Evolutionary conservation across 2,113 vertebrate species (phyloP).

Genomic region (Patagioenas fasciata): DNA sequence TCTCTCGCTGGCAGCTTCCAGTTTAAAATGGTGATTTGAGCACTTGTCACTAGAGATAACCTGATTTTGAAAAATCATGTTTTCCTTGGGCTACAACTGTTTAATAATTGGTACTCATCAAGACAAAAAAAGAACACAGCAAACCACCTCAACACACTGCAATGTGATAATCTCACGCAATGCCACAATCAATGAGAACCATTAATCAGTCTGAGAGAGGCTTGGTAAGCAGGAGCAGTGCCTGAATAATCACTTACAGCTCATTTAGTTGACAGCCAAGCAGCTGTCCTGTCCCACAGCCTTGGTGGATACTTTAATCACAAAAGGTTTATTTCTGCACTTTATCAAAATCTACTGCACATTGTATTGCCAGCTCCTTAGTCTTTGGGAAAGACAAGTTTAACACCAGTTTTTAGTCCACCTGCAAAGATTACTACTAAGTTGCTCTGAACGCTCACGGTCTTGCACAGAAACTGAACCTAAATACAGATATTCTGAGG

Average conservation of each 20-base stretch:
- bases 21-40: not conserved
- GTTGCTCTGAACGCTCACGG: not conserved
- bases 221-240: not conserved
- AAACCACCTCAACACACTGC: not conserved
- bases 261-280: slow-evolving; percentile 22
- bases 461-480: not conserved
- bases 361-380: not conserved
- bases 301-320: not conserved
- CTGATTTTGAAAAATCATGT: not conserved
- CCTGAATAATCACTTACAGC: slow-evolving; percentile 26
- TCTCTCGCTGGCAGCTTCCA: not conserved
- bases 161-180: not conserved
- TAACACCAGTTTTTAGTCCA: not conserved
- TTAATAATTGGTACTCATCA: not conserved
- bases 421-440: not conserved
- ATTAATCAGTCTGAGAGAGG: slow-evolving; percentile 37
- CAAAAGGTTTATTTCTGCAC: not conserved
- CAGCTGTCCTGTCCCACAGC: slow-evolving; percentile 38
- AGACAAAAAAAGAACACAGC: not conserved
- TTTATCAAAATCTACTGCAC: not conserved
- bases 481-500: not conserved
- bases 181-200: not conserved
- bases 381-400: not conserved
- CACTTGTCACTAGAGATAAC: not conserved
- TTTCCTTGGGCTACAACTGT: not conserved